Conservation (phyloP, 2,113 vertebrate genomes). For the Larimichthys crocea region DNA sequence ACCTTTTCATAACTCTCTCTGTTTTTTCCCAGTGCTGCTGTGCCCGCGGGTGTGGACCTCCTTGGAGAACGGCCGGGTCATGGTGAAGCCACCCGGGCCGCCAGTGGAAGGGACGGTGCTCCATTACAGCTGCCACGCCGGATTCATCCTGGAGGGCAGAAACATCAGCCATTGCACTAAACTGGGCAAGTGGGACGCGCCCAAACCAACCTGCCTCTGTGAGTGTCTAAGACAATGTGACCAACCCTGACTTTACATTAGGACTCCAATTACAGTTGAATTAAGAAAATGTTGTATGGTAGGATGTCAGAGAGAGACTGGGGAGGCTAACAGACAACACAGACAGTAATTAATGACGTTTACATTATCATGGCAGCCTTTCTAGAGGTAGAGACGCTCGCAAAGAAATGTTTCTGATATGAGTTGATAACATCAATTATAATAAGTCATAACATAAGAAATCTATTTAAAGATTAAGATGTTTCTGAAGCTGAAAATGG, state of each 20-base stretch:
- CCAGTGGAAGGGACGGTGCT: constrained; percentile 90
- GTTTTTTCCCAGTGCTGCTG: constrained; percentile 85
- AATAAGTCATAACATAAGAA: not conserved
- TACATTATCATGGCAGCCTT: not conserved
- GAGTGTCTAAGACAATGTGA: constrained; percentile 61
- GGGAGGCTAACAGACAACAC: not conserved
- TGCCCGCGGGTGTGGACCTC: constrained; percentile 91
- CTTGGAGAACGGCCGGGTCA: constrained; percentile 92
- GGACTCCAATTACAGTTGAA: not conserved
- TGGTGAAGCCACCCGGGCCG: constrained; percentile 80
- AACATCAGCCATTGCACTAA: constrained; percentile 91
- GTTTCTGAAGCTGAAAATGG: not conserved
- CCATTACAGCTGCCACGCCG: constrained; percentile 90
- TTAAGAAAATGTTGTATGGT: not conserved
- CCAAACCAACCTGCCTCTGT: constrained; percentile 93
- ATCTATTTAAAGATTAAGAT: not conserved
- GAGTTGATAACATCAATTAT: not conserved
- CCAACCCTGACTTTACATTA: not conserved
- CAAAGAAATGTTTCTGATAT: not conserved
- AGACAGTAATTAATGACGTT: not conserved
- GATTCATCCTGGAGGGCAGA: constrained; percentile 90
- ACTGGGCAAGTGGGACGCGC: constrained; percentile 90
- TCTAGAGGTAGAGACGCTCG: not conserved
- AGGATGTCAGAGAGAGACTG: not conserved
- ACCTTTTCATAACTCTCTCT: not conserved